phyloP scores from a whole-genome alignment of 2,797 vertebrate species.

The Erpetoichthys calabaricus region DNA sequence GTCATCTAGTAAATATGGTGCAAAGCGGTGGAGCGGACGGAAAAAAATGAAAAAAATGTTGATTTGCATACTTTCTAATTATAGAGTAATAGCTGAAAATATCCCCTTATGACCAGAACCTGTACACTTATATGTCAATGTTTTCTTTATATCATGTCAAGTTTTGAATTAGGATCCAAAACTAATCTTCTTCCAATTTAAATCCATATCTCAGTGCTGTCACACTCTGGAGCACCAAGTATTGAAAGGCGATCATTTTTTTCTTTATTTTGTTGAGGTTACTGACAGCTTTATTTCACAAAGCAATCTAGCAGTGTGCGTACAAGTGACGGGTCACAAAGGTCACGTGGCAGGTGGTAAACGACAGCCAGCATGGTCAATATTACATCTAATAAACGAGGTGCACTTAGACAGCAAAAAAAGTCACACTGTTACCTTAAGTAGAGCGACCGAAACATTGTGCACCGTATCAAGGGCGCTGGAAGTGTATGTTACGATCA shows the following conservation, averaged over 20 bases:
- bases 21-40: no score
- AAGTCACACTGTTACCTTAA: conserved; percentile 16
- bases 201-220: conserved; percentile 97
- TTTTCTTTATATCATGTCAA: conserved; percentile 71
- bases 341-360: conserved; percentile 66
- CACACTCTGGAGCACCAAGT: conserved; percentile 67
- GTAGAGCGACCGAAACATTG: neutral
- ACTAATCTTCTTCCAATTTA: conserved; percentile 96
- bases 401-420: conserved; percentile 44
- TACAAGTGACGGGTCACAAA: conserved; percentile 73
- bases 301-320: conserved; percentile 95
- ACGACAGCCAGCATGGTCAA: conserved; percentile 69
- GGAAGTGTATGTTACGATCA: no score
- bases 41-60: no score
- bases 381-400: conserved; percentile 46
- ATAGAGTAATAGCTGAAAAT: no score
- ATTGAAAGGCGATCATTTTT: conserved; percentile 76
- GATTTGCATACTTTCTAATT: no score
- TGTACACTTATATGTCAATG: conserved; percentile 42
- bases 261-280: conserved; percentile 79
- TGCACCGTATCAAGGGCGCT: no score
- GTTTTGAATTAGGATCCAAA: conserved; percentile 91
- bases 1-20: no score
- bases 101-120: no score
- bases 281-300: conserved; percentile 99